Evolutionary conservation across 2,113 vertebrate genomes (phyloP).

Genomic region (Alces alces): DNA sequence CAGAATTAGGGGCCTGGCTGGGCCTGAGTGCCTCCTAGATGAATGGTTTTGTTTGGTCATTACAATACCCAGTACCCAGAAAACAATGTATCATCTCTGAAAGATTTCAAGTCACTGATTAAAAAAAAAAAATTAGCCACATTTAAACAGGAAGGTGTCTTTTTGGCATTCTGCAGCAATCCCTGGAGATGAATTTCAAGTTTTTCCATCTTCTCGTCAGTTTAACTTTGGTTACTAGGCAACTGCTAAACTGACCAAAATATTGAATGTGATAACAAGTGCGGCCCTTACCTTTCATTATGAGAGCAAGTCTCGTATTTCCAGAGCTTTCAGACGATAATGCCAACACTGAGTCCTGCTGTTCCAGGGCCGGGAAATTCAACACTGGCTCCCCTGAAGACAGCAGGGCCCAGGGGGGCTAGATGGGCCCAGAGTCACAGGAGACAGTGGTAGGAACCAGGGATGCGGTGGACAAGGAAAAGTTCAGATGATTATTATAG

Average conservation of each 20-base stretch:
- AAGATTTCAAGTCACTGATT: not conserved
- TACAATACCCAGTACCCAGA: not conserved
- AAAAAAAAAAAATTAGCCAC: not conserved
- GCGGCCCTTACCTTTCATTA: not conserved
- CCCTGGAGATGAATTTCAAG: slow-evolving; percentile 1
- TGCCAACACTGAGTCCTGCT: not conserved
- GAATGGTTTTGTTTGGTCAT: not conserved
- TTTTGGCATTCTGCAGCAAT: not conserved
- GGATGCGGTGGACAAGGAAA: not conserved
- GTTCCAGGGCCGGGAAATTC: not conserved
- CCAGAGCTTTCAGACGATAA: not conserved
- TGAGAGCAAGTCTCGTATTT: not conserved
- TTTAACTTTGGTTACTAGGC: slow-evolving; percentile 50
- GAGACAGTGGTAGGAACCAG: not conserved
- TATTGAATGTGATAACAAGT: not conserved
- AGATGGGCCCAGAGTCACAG: not conserved
- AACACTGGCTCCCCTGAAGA: not conserved
- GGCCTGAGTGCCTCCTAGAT: not conserved
- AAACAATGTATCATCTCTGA: not conserved
- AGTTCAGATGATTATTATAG: not conserved
- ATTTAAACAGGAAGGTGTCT: slow-evolving; percentile 11
- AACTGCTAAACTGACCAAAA: slow-evolving; percentile 30
- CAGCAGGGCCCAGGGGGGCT: not conserved
- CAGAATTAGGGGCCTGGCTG: not conserved
- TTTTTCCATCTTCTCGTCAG: slow-evolving; percentile 42